Percentiles rank a stretch among this genome's conserved stretches.
These are phyloP conservation scores for Kuschelorhynchus macadamiae DNA, from an alignment of 2,888 invertebrate species.

Conservation along the genomic window DNA sequence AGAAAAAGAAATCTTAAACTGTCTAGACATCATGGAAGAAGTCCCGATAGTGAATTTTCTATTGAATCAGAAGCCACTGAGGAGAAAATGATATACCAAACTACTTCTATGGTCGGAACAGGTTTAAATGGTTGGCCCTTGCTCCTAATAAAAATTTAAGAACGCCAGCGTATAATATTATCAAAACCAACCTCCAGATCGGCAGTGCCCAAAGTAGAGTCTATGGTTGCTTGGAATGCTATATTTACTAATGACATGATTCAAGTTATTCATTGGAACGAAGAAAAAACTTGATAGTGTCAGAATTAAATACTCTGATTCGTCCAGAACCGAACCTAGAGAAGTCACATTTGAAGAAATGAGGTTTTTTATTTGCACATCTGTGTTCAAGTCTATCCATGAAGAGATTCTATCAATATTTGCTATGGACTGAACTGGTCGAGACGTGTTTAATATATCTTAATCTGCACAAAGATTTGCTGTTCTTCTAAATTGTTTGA, in stretches of 20 bases:
- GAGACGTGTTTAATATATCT: conserved; percentile 30
- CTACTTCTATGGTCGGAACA: conserved; percentile 17
- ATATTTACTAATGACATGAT: neutral
- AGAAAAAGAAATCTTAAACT: too few relatives aligned
- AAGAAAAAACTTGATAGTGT: neutral
- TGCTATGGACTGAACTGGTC: conserved; percentile 29
- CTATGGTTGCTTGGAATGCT: neutral
- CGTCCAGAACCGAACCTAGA: neutral
- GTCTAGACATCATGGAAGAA: too few relatives aligned
- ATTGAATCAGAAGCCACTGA: too few relatives aligned
- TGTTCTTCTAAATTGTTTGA: conserved; percentile 26
- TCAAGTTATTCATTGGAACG: conserved; percentile 1
- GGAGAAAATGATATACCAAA: too few relatives aligned
- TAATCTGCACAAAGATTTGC: conserved; percentile 25
- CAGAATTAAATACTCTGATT: neutral
- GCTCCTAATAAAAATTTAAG: conserved; percentile 13
- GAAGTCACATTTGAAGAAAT: neutral
- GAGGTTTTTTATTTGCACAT: conserved; percentile 2
- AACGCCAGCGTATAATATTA: conserved; percentile 17
- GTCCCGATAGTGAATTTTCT: too few relatives aligned
- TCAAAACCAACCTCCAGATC: conserved; percentile 7
- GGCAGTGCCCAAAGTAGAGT: conserved; percentile 2
- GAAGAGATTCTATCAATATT: conserved; percentile 22
- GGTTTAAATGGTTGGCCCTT: conserved; percentile 4
- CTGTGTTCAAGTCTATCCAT: conserved; percentile 33